phyloP scores from a whole-genome alignment of 2,888 invertebrate genomes.

The Dryocosmus kuriphilus region DNA sequence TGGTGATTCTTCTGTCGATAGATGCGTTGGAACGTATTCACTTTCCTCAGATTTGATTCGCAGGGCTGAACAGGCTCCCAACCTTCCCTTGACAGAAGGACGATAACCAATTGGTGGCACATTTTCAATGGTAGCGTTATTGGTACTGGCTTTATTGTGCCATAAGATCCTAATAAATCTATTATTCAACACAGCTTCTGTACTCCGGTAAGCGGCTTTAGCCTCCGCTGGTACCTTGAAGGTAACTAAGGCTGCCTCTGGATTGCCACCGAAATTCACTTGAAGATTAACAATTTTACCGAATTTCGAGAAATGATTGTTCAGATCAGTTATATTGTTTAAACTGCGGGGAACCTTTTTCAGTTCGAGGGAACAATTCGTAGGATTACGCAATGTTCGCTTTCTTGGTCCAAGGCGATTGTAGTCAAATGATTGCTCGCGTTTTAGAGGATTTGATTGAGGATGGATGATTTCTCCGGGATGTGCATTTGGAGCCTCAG shows the following conservation, averaged over 20 bases:
- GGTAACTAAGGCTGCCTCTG: conserved; percentile 95
- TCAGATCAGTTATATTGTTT: conserved; percentile 96
- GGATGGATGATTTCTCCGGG: conserved; percentile 66
- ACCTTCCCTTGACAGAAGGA: conserved; percentile 74
- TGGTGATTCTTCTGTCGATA: conserved; percentile 63
- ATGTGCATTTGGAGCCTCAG: conserved; percentile 81
- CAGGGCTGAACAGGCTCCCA: conserved; percentile 69
- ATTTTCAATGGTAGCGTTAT: conserved; percentile 73
- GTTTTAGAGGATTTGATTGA: conserved; percentile 74
- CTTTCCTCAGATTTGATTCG: conserved; percentile 71
- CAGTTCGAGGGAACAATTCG: conserved; percentile 92
- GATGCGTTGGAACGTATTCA: conserved; percentile 75
- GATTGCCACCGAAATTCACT: conserved; percentile 86
- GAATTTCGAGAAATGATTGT: conserved; percentile 97
- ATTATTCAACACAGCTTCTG: conserved; percentile 98
- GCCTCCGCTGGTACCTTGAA: conserved; percentile 93
- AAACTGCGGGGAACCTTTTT: conserved; percentile 94
- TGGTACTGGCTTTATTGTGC: conserved; percentile 83
- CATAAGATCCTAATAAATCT: conserved; percentile 98
- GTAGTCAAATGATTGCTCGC: conserved; percentile 84
- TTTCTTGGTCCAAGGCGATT: conserved; percentile 84
- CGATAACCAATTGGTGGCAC: conserved; percentile 76
- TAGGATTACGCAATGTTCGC: conserved; percentile 75
- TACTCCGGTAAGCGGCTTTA: conserved; percentile 95
- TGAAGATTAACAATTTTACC: conserved; percentile 98